These are phyloP conservation scores for Ginglymostoma cirratum DNA, from an alignment of 2,113 vertebrate genomes.

Conservation along the genomic window DNA sequence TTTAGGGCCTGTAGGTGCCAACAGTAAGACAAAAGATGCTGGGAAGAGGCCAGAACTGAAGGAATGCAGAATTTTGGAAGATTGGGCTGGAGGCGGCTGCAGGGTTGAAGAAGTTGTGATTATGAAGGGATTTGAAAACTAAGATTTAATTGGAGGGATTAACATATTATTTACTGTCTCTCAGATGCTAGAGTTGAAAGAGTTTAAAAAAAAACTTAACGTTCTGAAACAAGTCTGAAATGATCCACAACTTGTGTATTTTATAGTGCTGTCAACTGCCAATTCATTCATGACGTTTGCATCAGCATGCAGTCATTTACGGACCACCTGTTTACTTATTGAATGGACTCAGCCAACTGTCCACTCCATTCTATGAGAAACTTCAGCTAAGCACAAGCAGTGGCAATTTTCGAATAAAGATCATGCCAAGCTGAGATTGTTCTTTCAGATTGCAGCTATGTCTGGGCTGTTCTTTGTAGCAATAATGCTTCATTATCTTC, in stretches of 20 bases:
- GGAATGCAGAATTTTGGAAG: neutral
- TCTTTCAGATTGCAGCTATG: neutral
- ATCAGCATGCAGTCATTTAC: conserved; percentile 8
- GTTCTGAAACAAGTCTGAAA: conserved; percentile 7
- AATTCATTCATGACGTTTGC: conserved; percentile 7
- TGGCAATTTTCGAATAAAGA: neutral
- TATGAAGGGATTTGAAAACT: neutral
- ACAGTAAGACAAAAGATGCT: neutral
- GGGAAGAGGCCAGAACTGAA: neutral
- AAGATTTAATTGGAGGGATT: neutral
- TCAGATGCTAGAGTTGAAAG: neutral
- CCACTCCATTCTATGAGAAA: neutral
- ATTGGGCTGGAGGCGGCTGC: neutral
- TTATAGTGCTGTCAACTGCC: conserved; percentile 19
- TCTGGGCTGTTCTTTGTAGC: neutral
- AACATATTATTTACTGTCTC: neutral
- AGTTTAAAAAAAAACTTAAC: neutral
- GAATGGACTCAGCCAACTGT: neutral
- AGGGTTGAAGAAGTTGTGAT: neutral
- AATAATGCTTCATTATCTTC: conserved; percentile 1
- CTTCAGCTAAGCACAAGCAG: neutral
- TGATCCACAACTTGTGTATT: conserved; percentile 19
- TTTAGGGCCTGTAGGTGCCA: neutral
- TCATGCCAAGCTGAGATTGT: neutral
- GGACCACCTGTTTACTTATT: conserved; percentile 28